These are phyloP conservation scores for Laspeyria flexula DNA, from an alignment of 2,888 invertebrate genomes.

Conservation along the genomic window DNA sequence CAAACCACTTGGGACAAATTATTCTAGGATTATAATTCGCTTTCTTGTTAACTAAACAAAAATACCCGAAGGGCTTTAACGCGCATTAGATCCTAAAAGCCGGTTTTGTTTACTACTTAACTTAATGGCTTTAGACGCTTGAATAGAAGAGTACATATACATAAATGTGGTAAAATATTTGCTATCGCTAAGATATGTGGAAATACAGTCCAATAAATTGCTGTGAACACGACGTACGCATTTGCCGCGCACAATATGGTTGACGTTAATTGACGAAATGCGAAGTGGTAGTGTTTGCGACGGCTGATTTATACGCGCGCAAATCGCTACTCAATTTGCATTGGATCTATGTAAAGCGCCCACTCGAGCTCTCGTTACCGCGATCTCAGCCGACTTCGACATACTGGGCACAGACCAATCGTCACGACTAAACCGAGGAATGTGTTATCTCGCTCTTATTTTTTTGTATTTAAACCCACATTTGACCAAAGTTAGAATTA, in stretches of 20 bases:
- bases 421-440: slow-evolving; percentile 65
- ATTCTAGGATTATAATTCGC: slow-evolving; percentile 64
- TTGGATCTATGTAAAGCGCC: slow-evolving; percentile 76
- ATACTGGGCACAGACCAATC: slow-evolving; percentile 56
- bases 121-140: background rate
- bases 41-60: slow-evolving; percentile 64
- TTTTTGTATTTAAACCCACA: slow-evolving; percentile 44
- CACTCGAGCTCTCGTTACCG: slow-evolving; percentile 70
- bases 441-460: slow-evolving; percentile 45
- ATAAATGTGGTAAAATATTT: background rate
- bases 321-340: slow-evolving; percentile 77
- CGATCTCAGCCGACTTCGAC: slow-evolving; percentile 54
- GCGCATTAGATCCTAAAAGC: slow-evolving; percentile 6
- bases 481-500: slow-evolving; percentile 20
- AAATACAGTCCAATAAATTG: slow-evolving; percentile 29
- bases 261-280: slow-evolving; percentile 76
- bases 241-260: slow-evolving; percentile 62
- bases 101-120: slow-evolving; percentile 11
- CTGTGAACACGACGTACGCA: slow-evolving; percentile 48
- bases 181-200: background rate
- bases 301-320: slow-evolving; percentile 67
- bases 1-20: slow-evolving; percentile 60
- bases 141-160: background rate
- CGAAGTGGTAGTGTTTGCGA: slow-evolving; percentile 56
- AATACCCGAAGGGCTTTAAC: slow-evolving; percentile 27